These are phyloP conservation scores for Andricus grossulariae DNA, from an alignment of 1,140 invertebrate species.

Conservation along the genomic window DNA sequence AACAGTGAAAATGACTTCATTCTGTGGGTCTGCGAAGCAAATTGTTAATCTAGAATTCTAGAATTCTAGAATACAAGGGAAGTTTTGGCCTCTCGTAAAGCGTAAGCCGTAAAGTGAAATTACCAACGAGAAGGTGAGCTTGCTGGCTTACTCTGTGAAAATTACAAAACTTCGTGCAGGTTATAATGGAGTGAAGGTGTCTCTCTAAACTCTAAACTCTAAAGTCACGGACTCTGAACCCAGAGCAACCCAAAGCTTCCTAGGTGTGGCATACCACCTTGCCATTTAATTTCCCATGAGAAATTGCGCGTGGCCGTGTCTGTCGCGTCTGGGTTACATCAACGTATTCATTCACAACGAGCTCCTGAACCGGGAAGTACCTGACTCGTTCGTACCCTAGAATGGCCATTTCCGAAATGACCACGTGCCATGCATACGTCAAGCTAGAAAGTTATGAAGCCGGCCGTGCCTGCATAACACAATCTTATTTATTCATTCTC, in stretches of 20 bases:
- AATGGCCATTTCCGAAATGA: slow-evolving; percentile 65
- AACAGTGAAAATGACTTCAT: not conserved
- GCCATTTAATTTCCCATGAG: slow-evolving; percentile 70
- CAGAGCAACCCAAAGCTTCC: slow-evolving; percentile 22
- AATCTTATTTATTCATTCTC: not conserved
- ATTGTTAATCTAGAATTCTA: slow-evolving; percentile 2
- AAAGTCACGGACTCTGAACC: slow-evolving; percentile 18
- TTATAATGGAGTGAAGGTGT: slow-evolving; percentile 42
- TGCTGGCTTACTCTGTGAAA: slow-evolving; percentile 39
- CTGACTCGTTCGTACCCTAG: slow-evolving; percentile 49
- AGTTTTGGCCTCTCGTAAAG: slow-evolving; percentile 21
- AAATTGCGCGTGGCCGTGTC: slow-evolving; percentile 60
- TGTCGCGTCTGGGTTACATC: slow-evolving; percentile 50
- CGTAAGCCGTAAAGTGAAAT: slow-evolving; percentile 15
- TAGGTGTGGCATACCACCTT: slow-evolving; percentile 49
- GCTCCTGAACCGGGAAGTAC: slow-evolving; percentile 50
- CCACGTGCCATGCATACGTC: slow-evolving; percentile 65
- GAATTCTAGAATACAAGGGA: not conserved
- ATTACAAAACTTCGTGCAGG: slow-evolving; percentile 46
- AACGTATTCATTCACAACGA: slow-evolving; percentile 63
- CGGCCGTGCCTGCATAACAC: not conserved
- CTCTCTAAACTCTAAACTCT: slow-evolving; percentile 19
- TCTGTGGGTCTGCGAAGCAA: not conserved
- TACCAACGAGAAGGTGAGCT: not conserved
- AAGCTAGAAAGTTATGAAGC: slow-evolving; percentile 40